Base-by-base conservation (phyloP, 2,113 vertebrate species). In the Bucco capensis region DNA sequence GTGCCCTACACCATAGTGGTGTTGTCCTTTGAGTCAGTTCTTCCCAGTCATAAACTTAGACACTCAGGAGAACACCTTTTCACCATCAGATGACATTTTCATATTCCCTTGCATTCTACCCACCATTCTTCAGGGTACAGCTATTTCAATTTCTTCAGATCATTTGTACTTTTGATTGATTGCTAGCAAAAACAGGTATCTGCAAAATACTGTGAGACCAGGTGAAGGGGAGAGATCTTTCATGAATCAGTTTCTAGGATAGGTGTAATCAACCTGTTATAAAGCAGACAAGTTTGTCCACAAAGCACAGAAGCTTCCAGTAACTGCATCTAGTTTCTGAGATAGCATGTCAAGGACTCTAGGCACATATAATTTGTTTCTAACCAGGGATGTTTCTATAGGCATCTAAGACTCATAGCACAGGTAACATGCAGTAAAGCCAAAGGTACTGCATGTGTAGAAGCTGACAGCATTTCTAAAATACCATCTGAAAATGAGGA, bases 401-500 rank as follows among this genome's bases (percentile, higher is more conserved):
- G 66, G 74, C 14, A 33, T 72, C 30, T 57, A 38, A 83, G 67
- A 69, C 35, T 91, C 3, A 2, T 13, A 73, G 64, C 54, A 70
- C 46, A 38, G 8, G 8, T 69, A 46, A 94, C 69, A 82, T 73
- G 31, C 42, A 50, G 46, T 35, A 40, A 73, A 42, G 16, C 67
- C 82, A 85, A 58, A 87, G 89, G 50, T 46, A 51, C 18, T 73
- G 10, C n/a, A 30, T 85, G 47, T 42, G 46, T 7, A 72, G 54
- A 93, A 79, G 50, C 54, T 73, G 91, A 87, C 58, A 83, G 51
- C 30, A 50, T 57, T 70, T 72, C 72, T 96, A 51, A 88, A 88
- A 66, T 74, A 56, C 69, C 61, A 62, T 80, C 79, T 91, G 78
- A 77, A 83, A 91, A 92, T 40, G 15, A 73, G 40, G 42, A 85